Base-by-base conservation (phyloP, 2,113 vertebrate species). In the Corythoichthys intestinalis region DNA sequence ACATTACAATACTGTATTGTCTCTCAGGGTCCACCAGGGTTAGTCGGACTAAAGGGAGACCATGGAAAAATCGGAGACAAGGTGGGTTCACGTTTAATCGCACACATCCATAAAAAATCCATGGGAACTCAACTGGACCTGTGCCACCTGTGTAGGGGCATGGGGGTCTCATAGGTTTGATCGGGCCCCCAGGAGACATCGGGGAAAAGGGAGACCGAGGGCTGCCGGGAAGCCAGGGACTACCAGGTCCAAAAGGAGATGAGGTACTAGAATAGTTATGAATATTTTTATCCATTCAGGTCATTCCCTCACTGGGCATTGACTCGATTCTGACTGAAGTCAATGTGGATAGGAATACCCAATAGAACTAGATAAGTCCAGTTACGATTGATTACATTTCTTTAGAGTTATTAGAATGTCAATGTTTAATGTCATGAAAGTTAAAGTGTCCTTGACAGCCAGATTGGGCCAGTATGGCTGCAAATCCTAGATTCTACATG, bases 151-250 rank as follows among this genome's bases (percentile, higher is more conserved):
- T 57, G n/a, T 84, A 99, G 97, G 97, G 97, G 75, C 97, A 99
- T 34, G 95, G 95, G 0, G 97, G 97, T 72, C 88, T 99, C 52
- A 99, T 99, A 9, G 97, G 97, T 56, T 91, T 99, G 61, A 99
- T 99, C 17, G 96, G 97, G 1, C 96, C 97, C 0, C 96, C 97
- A 0, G 97, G 97, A 46, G 97, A 99, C 68, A 92, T 95, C 14
- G 97, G 97, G 74, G 97, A 99, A 72, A 99, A 99, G 80, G 97
- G 97, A 0, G 97, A 99, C 82, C 86, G 96, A 63, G 97, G 97
- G 1, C 91, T 98, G 35, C 96, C 95, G 0, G 97, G 97, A 6
- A 94, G 94, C 48, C 96, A 98, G 82, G 97, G 97, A 50, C 83
- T 91, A 1, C 88, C 86, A 0, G 97, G 97, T 80, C 85, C 92